Conservation (phyloP, 2,113 vertebrate species). For the mouse (Mus musculus) region GRCm39 chr3:104481001-104481500, state of each 20-base stretch:
- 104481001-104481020: slow-evolving; percentile 69
- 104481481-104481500: background rate
- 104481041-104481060: slow-evolving; percentile 74
- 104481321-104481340: background rate
- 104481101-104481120: slow-evolving; percentile 55
- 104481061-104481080: slow-evolving; percentile 74
- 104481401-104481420: background rate
- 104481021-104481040: slow-evolving; percentile 84
- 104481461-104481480: background rate
- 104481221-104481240: background rate
- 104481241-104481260: background rate
- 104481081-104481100: slow-evolving; percentile 75
- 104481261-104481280: background rate
- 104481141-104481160: slow-evolving; percentile 78
- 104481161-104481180: slow-evolving; percentile 84
- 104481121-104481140: slow-evolving; percentile 83
- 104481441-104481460: background rate
- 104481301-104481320: slow-evolving; percentile 11
- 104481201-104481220: slow-evolving; percentile 54
- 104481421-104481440: background rate
- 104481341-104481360: background rate
- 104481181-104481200: slow-evolving; percentile 68
- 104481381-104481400: slow-evolving; percentile 54
- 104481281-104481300: slow-evolving; percentile 27
- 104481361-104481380: slow-evolving; percentile 40